These are phyloP conservation scores for Ceryle rudis DNA, from an alignment of 2,797 vertebrate genomes.

Conservation along the genomic window DNA sequence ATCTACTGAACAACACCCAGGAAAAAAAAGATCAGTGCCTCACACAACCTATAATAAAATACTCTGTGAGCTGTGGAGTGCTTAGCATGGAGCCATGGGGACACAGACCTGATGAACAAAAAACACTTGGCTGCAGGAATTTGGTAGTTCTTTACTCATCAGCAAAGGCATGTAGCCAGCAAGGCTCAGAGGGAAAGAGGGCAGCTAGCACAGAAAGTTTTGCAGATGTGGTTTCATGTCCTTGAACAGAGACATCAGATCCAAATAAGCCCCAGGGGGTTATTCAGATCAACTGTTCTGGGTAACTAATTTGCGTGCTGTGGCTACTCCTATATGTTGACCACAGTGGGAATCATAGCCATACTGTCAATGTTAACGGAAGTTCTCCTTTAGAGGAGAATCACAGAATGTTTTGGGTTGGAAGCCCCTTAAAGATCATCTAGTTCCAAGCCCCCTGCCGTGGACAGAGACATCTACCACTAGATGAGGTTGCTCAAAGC, in stretches of 20 bases:
- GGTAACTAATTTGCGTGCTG: neutral
- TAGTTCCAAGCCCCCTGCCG: neutral
- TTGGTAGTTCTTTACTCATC: neutral
- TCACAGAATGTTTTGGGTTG: neutral
- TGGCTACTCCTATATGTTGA: neutral
- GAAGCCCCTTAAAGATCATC: neutral
- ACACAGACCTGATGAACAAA: neutral
- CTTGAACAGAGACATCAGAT: neutral
- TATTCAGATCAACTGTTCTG: neutral
- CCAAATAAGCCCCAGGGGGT: neutral
- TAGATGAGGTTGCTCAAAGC: neutral
- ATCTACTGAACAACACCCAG: conserved; percentile 4
- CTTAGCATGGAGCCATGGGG: conserved; percentile 34
- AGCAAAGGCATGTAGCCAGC: neutral
- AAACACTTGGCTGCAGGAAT: neutral
- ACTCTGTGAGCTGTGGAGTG: neutral
- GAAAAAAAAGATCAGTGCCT: neutral
- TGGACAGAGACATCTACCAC: neutral
- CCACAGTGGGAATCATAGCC: neutral
- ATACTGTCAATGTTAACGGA: neutral
- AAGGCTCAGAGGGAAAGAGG: neutral
- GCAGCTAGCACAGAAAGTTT: neutral
- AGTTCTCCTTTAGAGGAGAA: neutral
- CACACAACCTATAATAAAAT: conserved; percentile 10
- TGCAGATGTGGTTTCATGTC: neutral